Conservation (phyloP, 2,888 invertebrate genomes). For the Agonopterix arenella region DNA sequence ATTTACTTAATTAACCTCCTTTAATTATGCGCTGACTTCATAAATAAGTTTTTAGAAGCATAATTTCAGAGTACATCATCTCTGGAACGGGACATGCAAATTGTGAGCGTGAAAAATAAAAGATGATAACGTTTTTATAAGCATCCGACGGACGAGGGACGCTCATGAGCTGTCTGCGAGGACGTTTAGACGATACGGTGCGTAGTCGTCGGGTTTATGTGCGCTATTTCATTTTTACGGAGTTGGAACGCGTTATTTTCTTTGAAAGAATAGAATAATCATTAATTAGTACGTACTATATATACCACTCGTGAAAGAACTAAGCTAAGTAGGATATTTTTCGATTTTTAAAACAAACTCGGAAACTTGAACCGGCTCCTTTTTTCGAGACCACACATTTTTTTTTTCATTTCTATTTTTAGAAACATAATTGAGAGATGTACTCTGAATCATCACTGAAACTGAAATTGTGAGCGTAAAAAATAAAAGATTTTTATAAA, state of each 20-base stretch:
- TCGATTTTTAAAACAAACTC: too few species aligned
- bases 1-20: slow-evolving; percentile 37
- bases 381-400: too few species aligned
- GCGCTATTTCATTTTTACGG: too few species aligned
- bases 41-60: slow-evolving; percentile 59
- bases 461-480: slow-evolving; percentile 65
- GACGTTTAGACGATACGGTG: slow-evolving; percentile 30
- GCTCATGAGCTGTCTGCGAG: slow-evolving; percentile 20
- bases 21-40: slow-evolving; percentile 50
- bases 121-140: slow-evolving; percentile 67
- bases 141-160: slow-evolving; percentile 51
- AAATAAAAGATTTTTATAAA: slow-evolving; percentile 72
- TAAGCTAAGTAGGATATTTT: too few species aligned
- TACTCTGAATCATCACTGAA: slow-evolving; percentile 69
- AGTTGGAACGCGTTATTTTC: too few species aligned
- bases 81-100: slow-evolving; percentile 72
- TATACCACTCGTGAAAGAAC: too few species aligned
- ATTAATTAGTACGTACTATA: too few species aligned
- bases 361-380: too few species aligned
- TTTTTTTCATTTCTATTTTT: slow-evolving; percentile 21
- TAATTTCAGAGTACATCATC: slow-evolving; percentile 68
- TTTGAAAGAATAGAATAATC: too few species aligned
- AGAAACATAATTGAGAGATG: slow-evolving; percentile 58
- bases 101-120: slow-evolving; percentile 67
- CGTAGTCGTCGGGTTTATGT: background rate